Conservation (phyloP, 2,888 invertebrate genomes). For the Automeris io region DNA sequence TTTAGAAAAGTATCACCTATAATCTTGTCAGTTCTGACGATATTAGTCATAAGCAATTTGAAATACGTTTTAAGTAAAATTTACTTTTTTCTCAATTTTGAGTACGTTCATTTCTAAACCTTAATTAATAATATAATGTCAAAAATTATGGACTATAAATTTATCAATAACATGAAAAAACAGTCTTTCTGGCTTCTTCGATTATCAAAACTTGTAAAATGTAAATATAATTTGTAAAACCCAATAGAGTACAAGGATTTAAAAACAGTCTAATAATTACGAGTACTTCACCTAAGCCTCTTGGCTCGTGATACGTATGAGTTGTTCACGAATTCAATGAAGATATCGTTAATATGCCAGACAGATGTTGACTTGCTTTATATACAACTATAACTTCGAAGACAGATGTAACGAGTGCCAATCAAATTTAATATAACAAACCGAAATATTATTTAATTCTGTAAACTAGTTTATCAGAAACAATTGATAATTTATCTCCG, state of each 20-base stretch:
- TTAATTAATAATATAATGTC: constrained; percentile 67
- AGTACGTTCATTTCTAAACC: constrained; percentile 51
- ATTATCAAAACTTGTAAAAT: constrained; percentile 74
- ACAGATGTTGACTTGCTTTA: not conserved
- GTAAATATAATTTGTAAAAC: constrained; percentile 65
- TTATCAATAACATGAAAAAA: constrained; percentile 65
- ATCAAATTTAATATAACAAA: not conserved
- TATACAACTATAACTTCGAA: not conserved
- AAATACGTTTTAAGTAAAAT: constrained; percentile 14
- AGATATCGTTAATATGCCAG: not conserved
- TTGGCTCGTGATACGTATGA: constrained; percentile 1
- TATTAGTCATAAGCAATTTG: constrained; percentile 1
- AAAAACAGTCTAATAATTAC: constrained; percentile 50
- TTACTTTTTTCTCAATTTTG: constrained; percentile 35
- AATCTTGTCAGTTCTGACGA: not conserved
- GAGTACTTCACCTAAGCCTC: constrained; percentile 1
- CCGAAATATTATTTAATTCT: not conserved
- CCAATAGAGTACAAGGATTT: constrained; percentile 62
- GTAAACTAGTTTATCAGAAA: no score
- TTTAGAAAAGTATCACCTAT: no score
- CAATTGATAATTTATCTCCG: no score
- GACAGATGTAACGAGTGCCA: not conserved
- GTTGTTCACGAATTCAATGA: not conserved
- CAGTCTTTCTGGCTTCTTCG: constrained; percentile 70
- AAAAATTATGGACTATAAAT: constrained; percentile 70